These are phyloP conservation scores for Kuschelorhynchus macadamiae DNA, from an alignment of 2,888 invertebrate genomes.

Conservation along the genomic window DNA sequence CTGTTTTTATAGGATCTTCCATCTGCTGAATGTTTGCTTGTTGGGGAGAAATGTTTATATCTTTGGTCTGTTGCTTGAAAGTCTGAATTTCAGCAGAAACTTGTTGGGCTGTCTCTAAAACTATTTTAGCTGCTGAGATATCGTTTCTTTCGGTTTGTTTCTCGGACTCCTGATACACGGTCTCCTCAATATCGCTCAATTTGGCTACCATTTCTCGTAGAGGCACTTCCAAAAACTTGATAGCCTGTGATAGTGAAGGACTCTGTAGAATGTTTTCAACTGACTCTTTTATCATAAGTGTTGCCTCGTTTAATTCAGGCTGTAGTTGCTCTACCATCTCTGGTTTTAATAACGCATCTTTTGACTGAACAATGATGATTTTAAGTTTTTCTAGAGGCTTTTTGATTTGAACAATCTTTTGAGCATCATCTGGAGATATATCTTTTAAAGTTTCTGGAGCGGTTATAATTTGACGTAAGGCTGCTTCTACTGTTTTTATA, in stretches of 20 bases:
- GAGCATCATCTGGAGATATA: conserved; percentile 15
- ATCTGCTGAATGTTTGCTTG: conserved; percentile 52
- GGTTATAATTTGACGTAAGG: conserved; percentile 27
- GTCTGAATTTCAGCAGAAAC: conserved; percentile 38
- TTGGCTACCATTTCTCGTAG: conserved; percentile 8
- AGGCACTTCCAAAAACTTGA: conserved; percentile 22
- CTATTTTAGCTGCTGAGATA: conserved; percentile 16
- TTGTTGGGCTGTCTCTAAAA: conserved; percentile 25
- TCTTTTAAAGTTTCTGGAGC: conserved; percentile 7
- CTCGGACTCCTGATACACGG: neutral
- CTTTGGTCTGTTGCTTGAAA: conserved; percentile 31
- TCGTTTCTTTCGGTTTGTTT: conserved; percentile 30
- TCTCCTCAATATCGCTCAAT: conserved; percentile 15
- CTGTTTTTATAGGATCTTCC: conserved; percentile 36
- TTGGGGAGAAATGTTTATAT: conserved; percentile 43
- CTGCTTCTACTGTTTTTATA: conserved; percentile 15
- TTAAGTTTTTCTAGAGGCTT: conserved; percentile 53
- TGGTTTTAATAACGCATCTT: conserved; percentile 45
- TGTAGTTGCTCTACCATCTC: conserved; percentile 30
- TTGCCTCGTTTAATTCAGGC: conserved; percentile 38
- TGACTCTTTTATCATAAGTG: conserved; percentile 21
- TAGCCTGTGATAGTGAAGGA: conserved; percentile 25
- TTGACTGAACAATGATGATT: conserved; percentile 48
- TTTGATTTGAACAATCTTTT: conserved; percentile 9
- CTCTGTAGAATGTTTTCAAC: conserved; percentile 16